phyloP scores from a whole-genome alignment of 2,888 invertebrate genomes.

The Kuschelorhynchus macadamiae region DNA sequence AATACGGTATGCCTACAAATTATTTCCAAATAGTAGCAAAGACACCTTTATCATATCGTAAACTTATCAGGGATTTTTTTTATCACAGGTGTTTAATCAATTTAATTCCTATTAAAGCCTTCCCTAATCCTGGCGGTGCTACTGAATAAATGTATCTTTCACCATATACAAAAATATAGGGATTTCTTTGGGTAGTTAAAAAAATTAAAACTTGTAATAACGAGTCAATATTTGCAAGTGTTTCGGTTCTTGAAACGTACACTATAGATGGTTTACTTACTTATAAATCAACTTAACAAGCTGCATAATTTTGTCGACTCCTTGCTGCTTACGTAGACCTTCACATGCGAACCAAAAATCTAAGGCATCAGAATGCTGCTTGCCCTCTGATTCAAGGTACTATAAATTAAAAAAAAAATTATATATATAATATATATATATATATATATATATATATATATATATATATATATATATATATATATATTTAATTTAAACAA shows the following conservation, averaged over 20 bases:
- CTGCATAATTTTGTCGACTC: conserved; percentile 79
- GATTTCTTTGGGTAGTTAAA: too few relatives aligned
- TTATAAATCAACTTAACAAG: conserved; percentile 89
- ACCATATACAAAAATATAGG: too few relatives aligned
- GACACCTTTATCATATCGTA: too few relatives aligned
- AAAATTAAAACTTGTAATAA: too few relatives aligned
- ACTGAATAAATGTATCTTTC: too few relatives aligned
- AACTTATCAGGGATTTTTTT: too few relatives aligned
- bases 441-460: not conserved
- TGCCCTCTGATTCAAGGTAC: conserved; percentile 85
- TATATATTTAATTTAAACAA: too few relatives aligned
- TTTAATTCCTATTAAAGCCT: not conserved
- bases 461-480: too few relatives aligned
- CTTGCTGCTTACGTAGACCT: conserved; percentile 84
- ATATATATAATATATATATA: not conserved
- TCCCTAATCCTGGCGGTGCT: not conserved
- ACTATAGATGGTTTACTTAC: conserved; percentile 69
- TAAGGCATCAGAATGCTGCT: conserved; percentile 83
- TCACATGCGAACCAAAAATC: conserved; percentile 96
- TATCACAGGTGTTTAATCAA: not conserved
- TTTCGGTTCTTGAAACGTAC: too few relatives aligned
- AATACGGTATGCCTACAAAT: too few relatives aligned
- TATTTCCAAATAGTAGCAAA: too few relatives aligned
- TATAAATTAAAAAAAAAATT: conserved; percentile 61
- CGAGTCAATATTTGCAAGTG: too few relatives aligned